These are phyloP conservation scores for Beaufortia kweichowensis DNA, from an alignment of 2,113 vertebrate genomes.

Conservation along the genomic window DNA sequence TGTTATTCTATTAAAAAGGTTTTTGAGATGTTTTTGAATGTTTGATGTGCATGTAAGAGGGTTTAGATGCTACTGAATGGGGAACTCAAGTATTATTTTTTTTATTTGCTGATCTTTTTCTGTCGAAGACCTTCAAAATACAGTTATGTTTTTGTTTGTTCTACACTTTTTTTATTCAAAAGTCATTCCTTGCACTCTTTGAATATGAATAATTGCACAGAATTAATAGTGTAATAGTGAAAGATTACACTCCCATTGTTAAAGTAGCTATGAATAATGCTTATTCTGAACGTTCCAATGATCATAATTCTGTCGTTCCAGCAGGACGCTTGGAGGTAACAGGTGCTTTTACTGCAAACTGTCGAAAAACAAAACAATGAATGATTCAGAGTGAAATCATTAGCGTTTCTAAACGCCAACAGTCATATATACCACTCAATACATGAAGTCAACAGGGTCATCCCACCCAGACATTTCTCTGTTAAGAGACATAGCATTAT, in stretches of 20 bases:
- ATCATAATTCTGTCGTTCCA: not conserved
- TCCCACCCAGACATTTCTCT: not conserved
- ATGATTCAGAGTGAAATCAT: not conserved
- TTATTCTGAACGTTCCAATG: not conserved
- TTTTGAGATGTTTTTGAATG: constrained; percentile 70
- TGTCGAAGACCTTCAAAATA: not conserved
- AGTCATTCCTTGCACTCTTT: not conserved
- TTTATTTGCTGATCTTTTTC: constrained; percentile 21
- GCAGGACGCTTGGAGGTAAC: not conserved
- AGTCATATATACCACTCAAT: not conserved
- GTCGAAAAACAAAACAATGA: not conserved
- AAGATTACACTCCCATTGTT: constrained; percentile 3
- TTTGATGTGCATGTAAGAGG: constrained; percentile 63
- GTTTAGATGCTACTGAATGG: constrained; percentile 42
- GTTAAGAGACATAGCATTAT: constrained; percentile 10
- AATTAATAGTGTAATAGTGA: not conserved
- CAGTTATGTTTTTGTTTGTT: not conserved
- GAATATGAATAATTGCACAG: constrained; percentile 33
- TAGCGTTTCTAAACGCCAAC: not conserved
- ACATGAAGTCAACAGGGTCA: constrained; percentile 12
- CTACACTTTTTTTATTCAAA: constrained; percentile 5
- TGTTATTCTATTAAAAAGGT: constrained; percentile 67
- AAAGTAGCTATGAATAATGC: not conserved
- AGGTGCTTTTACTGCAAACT: not conserved
- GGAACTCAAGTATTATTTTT: not conserved